Base-by-base conservation (phyloP, 2,797 vertebrate genomes). In the Ara ararauna region DNA sequence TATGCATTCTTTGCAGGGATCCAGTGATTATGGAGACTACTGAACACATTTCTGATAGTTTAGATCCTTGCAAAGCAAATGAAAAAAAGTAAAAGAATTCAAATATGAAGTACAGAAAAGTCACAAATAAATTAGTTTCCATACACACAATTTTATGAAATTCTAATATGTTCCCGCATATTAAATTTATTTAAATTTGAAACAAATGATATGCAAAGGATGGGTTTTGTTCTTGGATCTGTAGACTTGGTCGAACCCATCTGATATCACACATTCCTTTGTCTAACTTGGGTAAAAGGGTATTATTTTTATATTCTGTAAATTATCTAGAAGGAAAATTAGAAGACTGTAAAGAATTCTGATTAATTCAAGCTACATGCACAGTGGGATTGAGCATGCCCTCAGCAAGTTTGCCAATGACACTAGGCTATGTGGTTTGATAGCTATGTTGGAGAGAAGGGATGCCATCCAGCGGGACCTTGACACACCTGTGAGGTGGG, bases 361-460 rank as follows among this genome's bases (percentile, higher is more conserved):
- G 71, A 73, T 96, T 86, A 58, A 95, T 87, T 96, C 91, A 93
- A 97, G 83, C 79, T 91, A 79, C 73, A 22, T 21, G 54, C 13
- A n/a, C 54, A 56, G 54, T 22, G 32, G 13, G 32, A n/a, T n/a
- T n/a, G 53, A 56, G 53, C 8, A 13, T 5, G 9, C 20, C 13
- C 32, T 56, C 32, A n/a, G 54, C 54, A n/a, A 56, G 32, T 56
- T n/a, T 56, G 13, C 32, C 20, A 9, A 22, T 56, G 54, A n/a
- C 54, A 22, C 20, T 13, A 56, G 20, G 20, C 32, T 56, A 22
- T n/a, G 21, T n/a, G 54, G 54, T n/a, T 56, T n/a, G 13, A 21
- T 22, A 22, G 20, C 21, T 56, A 22, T 7, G 32, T 13, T n/a
- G 53, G 30, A n/a, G 32, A 21, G 53, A n/a, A 56, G 20, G 20